Conservation (phyloP, 2,888 invertebrate genomes). For the Notodonta ziczac region DNA sequence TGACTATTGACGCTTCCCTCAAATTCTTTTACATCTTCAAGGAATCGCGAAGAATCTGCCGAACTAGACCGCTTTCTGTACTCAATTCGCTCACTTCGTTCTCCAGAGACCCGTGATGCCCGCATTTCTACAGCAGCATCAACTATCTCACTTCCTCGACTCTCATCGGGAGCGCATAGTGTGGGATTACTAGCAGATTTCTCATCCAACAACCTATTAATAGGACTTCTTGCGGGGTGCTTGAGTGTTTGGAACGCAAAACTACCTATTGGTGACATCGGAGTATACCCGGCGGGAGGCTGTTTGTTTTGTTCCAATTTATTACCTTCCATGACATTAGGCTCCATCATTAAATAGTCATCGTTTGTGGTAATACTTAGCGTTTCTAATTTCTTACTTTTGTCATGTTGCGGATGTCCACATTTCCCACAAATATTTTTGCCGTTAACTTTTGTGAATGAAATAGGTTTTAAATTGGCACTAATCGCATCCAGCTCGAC, state of each 20-base stretch:
- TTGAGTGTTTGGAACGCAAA: conserved; percentile 71
- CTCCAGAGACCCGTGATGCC: conserved; percentile 21
- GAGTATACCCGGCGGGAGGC: conserved; percentile 85
- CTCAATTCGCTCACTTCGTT: conserved; percentile 46
- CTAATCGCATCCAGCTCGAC: conserved; percentile 77
- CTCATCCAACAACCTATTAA: conserved; percentile 70
- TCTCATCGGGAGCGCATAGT: conserved; percentile 72
- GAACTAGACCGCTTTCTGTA: conserved; percentile 88
- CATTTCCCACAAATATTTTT: conserved; percentile 85
- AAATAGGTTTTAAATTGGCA: conserved; percentile 57
- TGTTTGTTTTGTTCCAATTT: conserved; percentile 49
- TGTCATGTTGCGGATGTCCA: conserved; percentile 72
- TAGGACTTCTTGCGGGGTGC: conserved; percentile 59
- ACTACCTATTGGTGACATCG: conserved; percentile 88
- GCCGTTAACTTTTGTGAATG: conserved; percentile 40
- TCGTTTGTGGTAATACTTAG: conserved; percentile 52
- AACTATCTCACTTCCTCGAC: conserved; percentile 11
- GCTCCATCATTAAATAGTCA: conserved; percentile 89
- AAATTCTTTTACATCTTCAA: conserved; percentile 86
- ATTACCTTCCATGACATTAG: conserved; percentile 66
- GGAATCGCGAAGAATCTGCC: conserved; percentile 89
- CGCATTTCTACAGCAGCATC: conserved; percentile 20
- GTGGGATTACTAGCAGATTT: conserved; percentile 90
- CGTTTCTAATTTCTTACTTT: conserved; percentile 22
- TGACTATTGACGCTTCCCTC: conserved; percentile 69